Percentiles rank a stretch among this genome's conserved stretches.
phyloP scores from a whole-genome alignment of 2,113 vertebrate genomes.

The Atlantisia rogersi region DNA sequence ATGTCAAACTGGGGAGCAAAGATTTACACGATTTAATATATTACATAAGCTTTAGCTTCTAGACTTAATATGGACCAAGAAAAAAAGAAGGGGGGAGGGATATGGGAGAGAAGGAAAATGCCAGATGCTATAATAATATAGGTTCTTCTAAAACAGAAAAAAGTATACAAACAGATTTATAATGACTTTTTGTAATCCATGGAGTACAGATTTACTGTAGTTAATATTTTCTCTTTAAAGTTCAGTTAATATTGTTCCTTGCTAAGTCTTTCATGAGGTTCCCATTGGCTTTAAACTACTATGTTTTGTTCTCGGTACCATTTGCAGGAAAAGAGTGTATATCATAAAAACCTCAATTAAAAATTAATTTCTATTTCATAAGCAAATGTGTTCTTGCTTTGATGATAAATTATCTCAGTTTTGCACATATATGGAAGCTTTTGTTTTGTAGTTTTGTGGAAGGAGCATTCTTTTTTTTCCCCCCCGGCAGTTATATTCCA shows the following conservation, averaged over 20 bases:
- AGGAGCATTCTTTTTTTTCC: neutral
- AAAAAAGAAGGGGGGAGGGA: neutral
- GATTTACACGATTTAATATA: slow-evolving; percentile 46
- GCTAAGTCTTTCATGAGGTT: neutral
- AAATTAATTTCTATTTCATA: neutral
- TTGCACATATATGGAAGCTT: neutral
- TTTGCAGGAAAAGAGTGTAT: neutral
- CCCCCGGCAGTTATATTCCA: neutral
- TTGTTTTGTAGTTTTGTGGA: neutral
- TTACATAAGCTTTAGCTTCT: slow-evolving; percentile 37
- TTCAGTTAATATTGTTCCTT: slow-evolving; percentile 41
- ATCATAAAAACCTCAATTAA: neutral
- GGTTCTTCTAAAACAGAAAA: neutral
- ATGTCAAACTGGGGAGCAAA: slow-evolving; percentile 43
- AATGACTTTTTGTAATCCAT: slow-evolving; percentile 39
- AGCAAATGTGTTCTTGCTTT: neutral
- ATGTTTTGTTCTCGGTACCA: neutral
- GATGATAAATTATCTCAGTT: neutral
- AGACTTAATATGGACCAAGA: neutral
- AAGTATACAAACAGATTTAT: slow-evolving; percentile 42
- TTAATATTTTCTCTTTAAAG: slow-evolving; percentile 59
- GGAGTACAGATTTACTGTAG: neutral
- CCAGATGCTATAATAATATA: neutral
- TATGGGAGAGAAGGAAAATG: neutral
- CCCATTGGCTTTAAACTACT: neutral